These are phyloP conservation scores for Dendrocopos noguchii DNA, from an alignment of 2,113 vertebrate species.

Conservation along the genomic window DNA sequence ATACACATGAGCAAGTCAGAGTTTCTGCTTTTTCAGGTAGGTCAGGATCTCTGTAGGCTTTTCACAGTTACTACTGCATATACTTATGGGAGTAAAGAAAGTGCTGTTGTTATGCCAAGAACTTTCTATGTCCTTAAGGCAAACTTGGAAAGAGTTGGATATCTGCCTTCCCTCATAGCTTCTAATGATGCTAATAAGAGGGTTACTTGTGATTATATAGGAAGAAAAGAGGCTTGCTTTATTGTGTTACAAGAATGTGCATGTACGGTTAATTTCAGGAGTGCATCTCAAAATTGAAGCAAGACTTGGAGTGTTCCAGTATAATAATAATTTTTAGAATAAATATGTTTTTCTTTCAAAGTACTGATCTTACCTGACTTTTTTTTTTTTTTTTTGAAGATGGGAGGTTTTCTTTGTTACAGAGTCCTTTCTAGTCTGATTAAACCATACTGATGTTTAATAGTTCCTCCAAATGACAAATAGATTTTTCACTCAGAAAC, in stretches of 20 bases:
- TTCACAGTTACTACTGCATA: not conserved
- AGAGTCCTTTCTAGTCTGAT: too few species aligned
- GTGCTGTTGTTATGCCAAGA: not conserved
- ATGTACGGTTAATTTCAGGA: not conserved
- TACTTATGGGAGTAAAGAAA: not conserved
- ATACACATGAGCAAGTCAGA: not conserved
- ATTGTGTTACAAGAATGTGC: not conserved
- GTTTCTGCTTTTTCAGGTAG: not conserved
- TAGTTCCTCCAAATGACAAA: too few species aligned
- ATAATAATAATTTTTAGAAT: not conserved
- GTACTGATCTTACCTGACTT: too few species aligned
- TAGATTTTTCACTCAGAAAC: too few species aligned
- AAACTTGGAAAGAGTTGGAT: not conserved
- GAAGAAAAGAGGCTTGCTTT: not conserved
- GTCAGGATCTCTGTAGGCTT: not conserved
- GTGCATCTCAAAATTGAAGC: not conserved
- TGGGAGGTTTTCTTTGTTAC: too few species aligned
- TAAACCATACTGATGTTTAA: too few species aligned
- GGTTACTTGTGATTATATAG: not conserved
- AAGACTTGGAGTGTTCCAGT: not conserved
- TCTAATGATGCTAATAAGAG: not conserved
- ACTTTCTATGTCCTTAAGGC: constrained; percentile 10
- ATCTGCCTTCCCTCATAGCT: not conserved
- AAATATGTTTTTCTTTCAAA: too few species aligned
- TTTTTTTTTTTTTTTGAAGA: too few species aligned